Base-by-base conservation (phyloP, 2,888 invertebrate species). In the Didymodactylos carnosus region DNA sequence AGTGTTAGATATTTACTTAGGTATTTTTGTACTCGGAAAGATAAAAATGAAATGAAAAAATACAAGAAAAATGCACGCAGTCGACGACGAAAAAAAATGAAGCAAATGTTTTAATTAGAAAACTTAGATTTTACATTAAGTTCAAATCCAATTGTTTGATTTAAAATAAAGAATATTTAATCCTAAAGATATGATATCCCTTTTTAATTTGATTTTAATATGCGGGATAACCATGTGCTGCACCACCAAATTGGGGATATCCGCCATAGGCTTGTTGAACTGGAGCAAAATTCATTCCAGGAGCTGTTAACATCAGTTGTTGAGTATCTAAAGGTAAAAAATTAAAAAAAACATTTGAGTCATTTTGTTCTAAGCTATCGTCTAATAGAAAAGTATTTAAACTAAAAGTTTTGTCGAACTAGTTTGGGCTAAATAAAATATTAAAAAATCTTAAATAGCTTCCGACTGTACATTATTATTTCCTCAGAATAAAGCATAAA, bases 41-140 rank as follows among this genome's bases (percentile, higher is more conserved):
- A 62, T 13, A 25, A 73, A 40, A 41, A 29, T 46, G 73, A 23
- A 72, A 5, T 69, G 46, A 74, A 43, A 35, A 62, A 71, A 75
- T 46, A 27, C 53, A 71, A 70, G 23, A 73, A 27, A 40, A 53
- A 62, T 19, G 35, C 35, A 62, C 62, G 11, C 62, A 35, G 62
- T 35, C 62, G 27, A 19, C 35, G 62, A 62, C 35, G 62, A n/a
- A 35, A 35, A 25, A n/a, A 35, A 62, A 35, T 10, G 8, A 35
- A 62, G 35, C 10, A 27, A 10, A 27, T 27, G 19, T 7, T 10
- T 62, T 19, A 29, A n/a, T n/a, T n/a, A n/a, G n/a, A n/a, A n/a
- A n/a, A n/a, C n/a, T n/a, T n/a, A n/a, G n/a, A n/a, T n/a, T n/a
- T n/a, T n/a, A n/a, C n/a, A n/a, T n/a, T n/a, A n/a, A n/a, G n/a